These are phyloP conservation scores for Mungos mungo DNA, from an alignment of 2,113 vertebrate genomes.

Conservation along the genomic window DNA sequence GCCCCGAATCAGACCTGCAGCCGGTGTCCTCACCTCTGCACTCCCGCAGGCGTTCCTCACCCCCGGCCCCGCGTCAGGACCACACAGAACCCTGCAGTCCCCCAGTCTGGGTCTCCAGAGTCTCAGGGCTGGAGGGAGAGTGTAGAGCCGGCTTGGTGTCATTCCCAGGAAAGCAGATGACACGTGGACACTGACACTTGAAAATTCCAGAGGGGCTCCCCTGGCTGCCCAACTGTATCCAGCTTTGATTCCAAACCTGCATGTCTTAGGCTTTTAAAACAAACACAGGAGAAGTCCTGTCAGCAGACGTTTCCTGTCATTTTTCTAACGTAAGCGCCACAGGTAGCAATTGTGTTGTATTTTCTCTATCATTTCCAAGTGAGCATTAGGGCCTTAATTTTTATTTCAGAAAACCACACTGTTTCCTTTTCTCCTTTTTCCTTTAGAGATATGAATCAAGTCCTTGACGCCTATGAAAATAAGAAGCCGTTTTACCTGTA, in stretches of 20 bases:
- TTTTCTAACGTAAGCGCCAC: background rate
- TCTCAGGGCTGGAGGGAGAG: too few relatives aligned
- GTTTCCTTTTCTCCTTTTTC: conserved; percentile 40
- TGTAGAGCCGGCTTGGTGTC: background rate
- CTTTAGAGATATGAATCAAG: conserved; percentile 95
- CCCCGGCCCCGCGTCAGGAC: too few relatives aligned
- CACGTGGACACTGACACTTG: fast-evolving
- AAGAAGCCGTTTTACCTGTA: conserved; percentile 97
- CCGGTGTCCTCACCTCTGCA: background rate
- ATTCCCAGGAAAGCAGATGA: background rate
- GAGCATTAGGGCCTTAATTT: background rate
- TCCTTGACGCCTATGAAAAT: conserved; percentile 94
- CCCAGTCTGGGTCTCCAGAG: background rate
- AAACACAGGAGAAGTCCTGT: background rate
- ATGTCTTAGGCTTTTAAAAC: background rate
- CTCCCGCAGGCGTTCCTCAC: background rate
- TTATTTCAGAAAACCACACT: background rate
- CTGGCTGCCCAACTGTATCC: background rate
- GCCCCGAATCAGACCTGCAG: background rate
- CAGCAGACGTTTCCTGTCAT: background rate
- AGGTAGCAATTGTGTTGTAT: background rate
- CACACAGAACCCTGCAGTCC: fast-evolving
- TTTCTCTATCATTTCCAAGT: background rate
- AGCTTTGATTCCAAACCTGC: background rate
- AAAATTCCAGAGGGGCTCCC: background rate